A percentile compares a stretch with the other conserved stretches of the same genome.
These are phyloP conservation scores for Eubasilissa regina DNA, from an alignment of 1,140 invertebrate species.

Conservation along the genomic window DNA sequence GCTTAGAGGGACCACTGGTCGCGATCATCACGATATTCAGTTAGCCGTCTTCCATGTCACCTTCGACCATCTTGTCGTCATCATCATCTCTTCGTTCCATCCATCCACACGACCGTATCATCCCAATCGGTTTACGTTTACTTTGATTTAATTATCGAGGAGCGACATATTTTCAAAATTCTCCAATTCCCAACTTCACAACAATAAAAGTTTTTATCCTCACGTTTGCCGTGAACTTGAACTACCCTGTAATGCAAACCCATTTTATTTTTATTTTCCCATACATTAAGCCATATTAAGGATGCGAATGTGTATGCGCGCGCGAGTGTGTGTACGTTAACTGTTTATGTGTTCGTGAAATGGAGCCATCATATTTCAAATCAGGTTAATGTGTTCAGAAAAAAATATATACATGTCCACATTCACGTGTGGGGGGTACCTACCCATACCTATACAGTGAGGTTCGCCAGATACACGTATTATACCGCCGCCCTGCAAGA, in stretches of 20 bases:
- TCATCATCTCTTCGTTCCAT: too few relatives aligned
- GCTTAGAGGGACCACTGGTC: too few relatives aligned
- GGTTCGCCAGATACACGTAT: neutral
- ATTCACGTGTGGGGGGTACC: neutral
- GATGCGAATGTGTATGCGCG: neutral
- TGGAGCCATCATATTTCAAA: slow-evolving; percentile 57
- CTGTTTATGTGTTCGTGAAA: slow-evolving; percentile 21
- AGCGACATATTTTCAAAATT: too few relatives aligned
- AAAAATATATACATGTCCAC: slow-evolving; percentile 48
- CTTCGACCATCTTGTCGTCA: too few relatives aligned
- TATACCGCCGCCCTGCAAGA: neutral
- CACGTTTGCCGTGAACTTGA: neutral
- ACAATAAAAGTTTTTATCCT: too few relatives aligned
- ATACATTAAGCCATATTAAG: slow-evolving; percentile 26
- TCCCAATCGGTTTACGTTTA: too few relatives aligned
- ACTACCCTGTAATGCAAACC: slow-evolving; percentile 20
- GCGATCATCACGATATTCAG: too few relatives aligned
- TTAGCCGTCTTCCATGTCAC: too few relatives aligned
- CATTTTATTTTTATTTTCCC: slow-evolving; percentile 28
- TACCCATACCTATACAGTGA: neutral
- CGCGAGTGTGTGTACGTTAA: neutral
- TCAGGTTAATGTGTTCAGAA: slow-evolving; percentile 58
- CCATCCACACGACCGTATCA: too few relatives aligned
- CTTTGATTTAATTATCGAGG: too few relatives aligned
- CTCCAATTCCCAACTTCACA: too few relatives aligned